Evolutionary conservation across 2,888 invertebrate species (phyloP), one percentile per base, ranked within the genome.

Genomic region (Sinelater perroti): DNA sequence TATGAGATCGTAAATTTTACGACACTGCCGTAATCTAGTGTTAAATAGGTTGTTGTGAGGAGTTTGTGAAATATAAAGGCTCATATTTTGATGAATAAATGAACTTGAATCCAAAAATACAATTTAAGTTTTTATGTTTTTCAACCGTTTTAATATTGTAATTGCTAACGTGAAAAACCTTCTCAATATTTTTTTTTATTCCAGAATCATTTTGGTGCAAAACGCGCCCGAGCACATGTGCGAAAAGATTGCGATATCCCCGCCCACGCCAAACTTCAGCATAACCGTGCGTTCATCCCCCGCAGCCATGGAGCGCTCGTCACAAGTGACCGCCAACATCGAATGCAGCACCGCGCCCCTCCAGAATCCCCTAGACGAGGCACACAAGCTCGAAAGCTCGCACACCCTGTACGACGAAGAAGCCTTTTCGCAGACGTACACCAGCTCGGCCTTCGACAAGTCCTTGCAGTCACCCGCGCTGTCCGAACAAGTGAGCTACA

Each of bases 211-310:
- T 65, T 85, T 92, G 67, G 94, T 97, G 68, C 95, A 96, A 81
- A 94, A 95, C 79, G 93, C 92, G 40, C 93, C 93, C 2, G 92
- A 93, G 76, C 94, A 95, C 79, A 93, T 91, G 38, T 93, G 93
- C 2, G 92, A 93, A 77, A 93, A 92, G 79, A 85, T 87, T 78
- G 85, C 86, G 6, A 46, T 56, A 30, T 80, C 85, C 52, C 84
- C 86, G 31, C 84, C 87, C 2, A 87, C 89, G n/a, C 87, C 89
- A 17, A 80, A 81, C 24, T 75, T 77, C 60, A 75, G 72, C 24
- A 66, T 70, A 62, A 57, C 64, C 47, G 50, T 67, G 52, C 61
- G 63, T 56, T 59, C 65, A 24, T 57, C 70, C 31, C 69, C 73
- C 8, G 73, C 73, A 44, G 69, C 70, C 38, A 69, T 74, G 57